Percentiles rank a stretch among this genome's conserved stretches.
phyloP scores from a whole-genome alignment of 2,888 invertebrate species.

The Allophyes oxyacanthae region DNA sequence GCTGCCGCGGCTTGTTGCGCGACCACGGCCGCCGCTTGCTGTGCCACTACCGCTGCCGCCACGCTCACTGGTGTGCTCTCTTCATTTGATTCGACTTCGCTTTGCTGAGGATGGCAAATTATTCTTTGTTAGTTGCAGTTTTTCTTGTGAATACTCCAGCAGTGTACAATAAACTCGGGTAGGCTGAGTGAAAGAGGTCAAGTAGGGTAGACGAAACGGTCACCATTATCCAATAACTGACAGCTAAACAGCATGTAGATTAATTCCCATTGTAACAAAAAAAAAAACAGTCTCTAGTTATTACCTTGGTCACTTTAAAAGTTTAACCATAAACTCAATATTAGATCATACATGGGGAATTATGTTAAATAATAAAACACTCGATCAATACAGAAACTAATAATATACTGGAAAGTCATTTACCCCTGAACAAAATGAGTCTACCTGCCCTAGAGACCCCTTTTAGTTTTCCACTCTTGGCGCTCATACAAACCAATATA shows the following conservation, averaged over 20 bases:
- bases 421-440: slow-evolving; percentile 12
- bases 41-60: slow-evolving; percentile 76
- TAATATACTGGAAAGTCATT: slow-evolving; percentile 15
- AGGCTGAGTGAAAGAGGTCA: too few species aligned
- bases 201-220: too few species aligned
- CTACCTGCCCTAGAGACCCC: slow-evolving; percentile 17
- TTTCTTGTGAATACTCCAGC: too few species aligned
- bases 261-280: too few species aligned
- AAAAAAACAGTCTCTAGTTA: too few species aligned
- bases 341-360: too few species aligned
- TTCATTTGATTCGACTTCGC: slow-evolving; percentile 88
- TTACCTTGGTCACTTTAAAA: too few species aligned
- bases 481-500: slow-evolving; percentile 14
- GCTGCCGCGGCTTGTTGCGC: slow-evolving; percentile 86
- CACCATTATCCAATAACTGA: too few species aligned
- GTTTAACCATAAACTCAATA: too few species aligned
- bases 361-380: not conserved
- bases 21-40: slow-evolving; percentile 79
- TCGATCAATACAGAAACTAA: slow-evolving; percentile 10
- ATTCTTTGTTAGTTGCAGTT: not conserved
- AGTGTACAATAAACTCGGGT: too few species aligned
- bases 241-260: too few species aligned
- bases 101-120: slow-evolving; percentile 67
- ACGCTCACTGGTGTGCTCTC: slow-evolving; percentile 88
- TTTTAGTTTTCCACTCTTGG: slow-evolving; percentile 10